Conservation (phyloP, 1,140 invertebrate species). For the Saccostrea glomerata region DNA sequence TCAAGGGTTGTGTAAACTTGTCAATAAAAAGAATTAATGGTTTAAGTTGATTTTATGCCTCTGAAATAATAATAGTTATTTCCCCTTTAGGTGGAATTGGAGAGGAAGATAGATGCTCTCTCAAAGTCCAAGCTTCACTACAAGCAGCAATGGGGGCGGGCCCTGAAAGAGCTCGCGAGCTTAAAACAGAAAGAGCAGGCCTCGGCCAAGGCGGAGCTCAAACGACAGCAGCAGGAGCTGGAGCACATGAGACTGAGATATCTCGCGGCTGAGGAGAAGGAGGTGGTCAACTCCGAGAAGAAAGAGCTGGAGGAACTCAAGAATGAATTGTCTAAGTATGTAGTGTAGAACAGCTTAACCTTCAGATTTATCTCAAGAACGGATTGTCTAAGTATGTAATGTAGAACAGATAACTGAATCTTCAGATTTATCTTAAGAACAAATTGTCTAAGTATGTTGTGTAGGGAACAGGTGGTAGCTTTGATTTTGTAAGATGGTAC, state of each 20-base stretch:
- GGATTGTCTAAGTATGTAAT: conserved; percentile 76
- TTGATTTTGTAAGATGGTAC: no score
- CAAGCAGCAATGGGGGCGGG: conserved; percentile 79
- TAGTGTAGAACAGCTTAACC: not conserved
- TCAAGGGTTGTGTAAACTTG: no score
- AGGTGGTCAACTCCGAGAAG: conserved; percentile 75
- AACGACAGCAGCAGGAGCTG: conserved; percentile 77
- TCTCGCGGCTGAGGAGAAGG: conserved; percentile 77
- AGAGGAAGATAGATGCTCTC: conserved; percentile 77
- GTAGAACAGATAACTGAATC: no score
- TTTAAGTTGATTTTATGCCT: not conserved
- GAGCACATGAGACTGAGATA: conserved; percentile 79
- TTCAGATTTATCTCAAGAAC: no score
- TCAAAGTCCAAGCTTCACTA: conserved; percentile 79
- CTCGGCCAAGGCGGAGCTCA: conserved; percentile 72
- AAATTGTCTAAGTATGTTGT: conserved; percentile 76
- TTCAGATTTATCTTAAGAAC: no score
- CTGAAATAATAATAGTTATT: not conserved
- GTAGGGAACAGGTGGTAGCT: no score
- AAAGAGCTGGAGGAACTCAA: conserved; percentile 77
- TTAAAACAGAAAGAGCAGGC: conserved; percentile 78
- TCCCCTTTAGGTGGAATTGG: conserved; percentile 76
- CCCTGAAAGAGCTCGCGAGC: conserved; percentile 77
- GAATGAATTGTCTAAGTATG: conserved; percentile 77
- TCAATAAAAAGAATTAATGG: no score